Evolutionary conservation across 2,113 vertebrate species (phyloP).

Genomic region (Apus apus): DNA sequence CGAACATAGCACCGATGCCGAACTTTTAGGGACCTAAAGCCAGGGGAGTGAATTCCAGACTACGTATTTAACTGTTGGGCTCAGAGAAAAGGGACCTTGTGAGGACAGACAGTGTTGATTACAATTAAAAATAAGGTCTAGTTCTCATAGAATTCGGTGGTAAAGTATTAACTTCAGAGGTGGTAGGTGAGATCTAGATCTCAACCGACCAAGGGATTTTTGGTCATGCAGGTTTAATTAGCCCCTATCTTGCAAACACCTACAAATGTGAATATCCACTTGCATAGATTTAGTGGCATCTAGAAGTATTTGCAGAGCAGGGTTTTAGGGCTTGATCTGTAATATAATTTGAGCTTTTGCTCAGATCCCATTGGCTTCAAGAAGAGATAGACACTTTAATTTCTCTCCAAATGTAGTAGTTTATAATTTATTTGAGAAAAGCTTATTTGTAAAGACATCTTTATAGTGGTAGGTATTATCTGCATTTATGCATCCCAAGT

Average conservation of each 20-base stretch:
- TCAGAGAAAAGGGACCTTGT: not conserved
- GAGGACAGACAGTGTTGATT: not conserved
- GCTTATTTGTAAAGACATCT: not conserved
- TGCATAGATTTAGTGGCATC: not conserved
- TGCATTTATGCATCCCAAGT: not conserved
- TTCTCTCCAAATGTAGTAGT: not conserved
- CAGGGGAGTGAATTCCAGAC: rapidly evolving
- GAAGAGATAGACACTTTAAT: not conserved
- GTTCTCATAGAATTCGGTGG: not conserved
- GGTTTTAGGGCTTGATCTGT: not conserved
- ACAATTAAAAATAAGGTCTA: not conserved
- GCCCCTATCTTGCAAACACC: not conserved
- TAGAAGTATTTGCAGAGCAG: not conserved
- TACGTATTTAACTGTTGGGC: not conserved
- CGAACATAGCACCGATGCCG: not conserved
- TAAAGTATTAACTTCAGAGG: not conserved
- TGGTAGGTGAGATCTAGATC: not conserved
- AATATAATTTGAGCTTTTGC: not conserved
- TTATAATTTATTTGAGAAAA: not conserved
- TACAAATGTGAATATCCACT: not conserved
- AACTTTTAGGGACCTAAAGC: not conserved
- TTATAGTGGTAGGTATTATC: not conserved
- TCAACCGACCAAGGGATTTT: not conserved
- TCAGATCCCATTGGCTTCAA: not conserved
- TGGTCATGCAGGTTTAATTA: not conserved